Base-by-base conservation (phyloP, 2,888 invertebrate genomes). In the Prenolepis imparis region DNA sequence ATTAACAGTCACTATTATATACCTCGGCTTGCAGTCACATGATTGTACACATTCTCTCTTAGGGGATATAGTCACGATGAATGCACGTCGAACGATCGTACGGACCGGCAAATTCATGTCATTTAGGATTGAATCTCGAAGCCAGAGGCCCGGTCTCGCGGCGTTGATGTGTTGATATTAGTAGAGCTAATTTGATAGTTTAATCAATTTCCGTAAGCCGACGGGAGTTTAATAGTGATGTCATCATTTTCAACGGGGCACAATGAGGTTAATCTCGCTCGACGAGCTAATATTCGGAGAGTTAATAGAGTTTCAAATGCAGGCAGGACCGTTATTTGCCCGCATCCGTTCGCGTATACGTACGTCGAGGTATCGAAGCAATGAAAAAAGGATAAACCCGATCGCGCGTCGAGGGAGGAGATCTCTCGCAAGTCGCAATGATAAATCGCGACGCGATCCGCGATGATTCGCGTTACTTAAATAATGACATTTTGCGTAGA, bases 111-210 rank as follows among this genome's bases (percentile, higher is more conserved):
- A 89, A 90, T 90, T 91, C 90, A 90, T 78, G 86, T 89, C 87
- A 86, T 87, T 87, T 77, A 84, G 85, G 73, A 82, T 87, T 86
- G 85, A 91, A 88, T 85, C 89, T 80, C 84, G 88, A 82, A 84
- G 77, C 85, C 82, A 83, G 86, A 84, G 59, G 68, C 82, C 73
- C 82, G 80, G 78, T 59, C 83, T 84, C 87, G 78, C 87, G 84
- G 84, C 82, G 89, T 92, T 91, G 90, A 92, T 92, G 92, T 92
- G 92, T 93, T 93, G 92, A 94, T 94, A 94, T 94, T 94, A 93
- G 94, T 92, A 92, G 89, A 94, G 94, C 94, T 94, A 94, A 94
- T 94, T 93, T 94, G 94, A 94, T 94, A 94, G 94, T 94, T 94
- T 94, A 94, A 94, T 94, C 94, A 94, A 94, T 94, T 94, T 94